Evolutionary conservation across 2,113 vertebrate genomes (phyloP).

Genomic region (Phalacrocorax brasilianus): DNA sequence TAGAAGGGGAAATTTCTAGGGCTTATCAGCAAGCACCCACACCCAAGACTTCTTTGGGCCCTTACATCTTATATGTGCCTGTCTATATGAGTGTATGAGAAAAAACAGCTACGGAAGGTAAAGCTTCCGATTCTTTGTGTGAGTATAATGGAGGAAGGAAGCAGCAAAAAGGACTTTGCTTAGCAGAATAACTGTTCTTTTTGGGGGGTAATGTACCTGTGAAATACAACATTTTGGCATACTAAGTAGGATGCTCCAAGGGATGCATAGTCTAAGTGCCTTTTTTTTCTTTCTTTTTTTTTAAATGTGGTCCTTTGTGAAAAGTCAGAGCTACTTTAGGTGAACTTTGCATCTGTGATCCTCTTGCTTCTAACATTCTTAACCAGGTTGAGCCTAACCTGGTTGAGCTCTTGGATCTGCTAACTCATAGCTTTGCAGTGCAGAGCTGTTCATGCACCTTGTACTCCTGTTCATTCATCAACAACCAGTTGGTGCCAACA

Average conservation of each 20-base stretch:
- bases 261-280: neutral
- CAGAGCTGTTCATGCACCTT: neutral
- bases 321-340: neutral
- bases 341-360: neutral
- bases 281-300: neutral
- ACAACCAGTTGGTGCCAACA: neutral
- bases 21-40: neutral
- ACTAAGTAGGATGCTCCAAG: neutral
- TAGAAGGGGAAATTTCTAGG: neutral
- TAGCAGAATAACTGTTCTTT: neutral
- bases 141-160: neutral
- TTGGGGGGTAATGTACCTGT: neutral
- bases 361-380: neutral
- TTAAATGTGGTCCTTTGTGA: neutral
- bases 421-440: accelerated
- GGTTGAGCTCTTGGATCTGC: neutral
- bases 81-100: neutral
- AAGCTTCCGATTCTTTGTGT: neutral
- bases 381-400: neutral
- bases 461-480: neutral
- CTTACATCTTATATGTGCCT: neutral
- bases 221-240: neutral
- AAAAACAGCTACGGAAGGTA: neutral
- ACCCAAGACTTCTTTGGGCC: neutral
- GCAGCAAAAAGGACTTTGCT: neutral